Conservation (phyloP, 2,113 vertebrate genomes). For the Ciconia stormi region DNA sequence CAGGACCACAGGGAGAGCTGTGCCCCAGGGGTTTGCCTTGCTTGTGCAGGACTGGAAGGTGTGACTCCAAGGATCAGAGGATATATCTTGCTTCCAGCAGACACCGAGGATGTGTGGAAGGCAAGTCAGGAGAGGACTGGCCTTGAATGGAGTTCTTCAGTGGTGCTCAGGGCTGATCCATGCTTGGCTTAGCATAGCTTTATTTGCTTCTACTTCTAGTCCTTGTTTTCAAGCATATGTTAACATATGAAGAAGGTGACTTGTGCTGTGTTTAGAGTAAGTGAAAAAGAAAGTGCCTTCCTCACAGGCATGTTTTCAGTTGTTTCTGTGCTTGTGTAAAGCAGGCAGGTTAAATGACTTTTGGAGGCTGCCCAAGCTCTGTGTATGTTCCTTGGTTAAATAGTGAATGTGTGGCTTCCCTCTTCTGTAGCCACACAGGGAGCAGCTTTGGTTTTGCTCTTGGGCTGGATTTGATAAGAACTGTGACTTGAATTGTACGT, state of each 20-base stretch:
- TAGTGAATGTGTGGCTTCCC: fast-evolving
- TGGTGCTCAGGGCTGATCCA: background rate
- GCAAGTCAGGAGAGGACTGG: background rate
- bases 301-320: background rate
- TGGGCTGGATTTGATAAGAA: background rate
- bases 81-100: background rate
- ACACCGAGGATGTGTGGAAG: background rate
- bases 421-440: fast-evolving
- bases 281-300: background rate
- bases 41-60: background rate
- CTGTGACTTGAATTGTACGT: background rate
- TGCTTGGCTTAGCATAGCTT: background rate
- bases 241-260: background rate
- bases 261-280: background rate
- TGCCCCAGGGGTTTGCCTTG: background rate
- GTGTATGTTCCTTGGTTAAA: background rate
- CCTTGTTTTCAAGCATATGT: background rate
- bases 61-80: background rate
- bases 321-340: background rate
- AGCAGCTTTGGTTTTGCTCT: background rate
- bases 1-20: background rate
- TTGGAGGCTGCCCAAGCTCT: background rate
- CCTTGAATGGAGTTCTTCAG: background rate
- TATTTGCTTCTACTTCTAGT: background rate
- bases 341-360: background rate